Base-by-base conservation (phyloP, 1,140 invertebrate species). In the Pseudobourletiella spinata region DNA sequence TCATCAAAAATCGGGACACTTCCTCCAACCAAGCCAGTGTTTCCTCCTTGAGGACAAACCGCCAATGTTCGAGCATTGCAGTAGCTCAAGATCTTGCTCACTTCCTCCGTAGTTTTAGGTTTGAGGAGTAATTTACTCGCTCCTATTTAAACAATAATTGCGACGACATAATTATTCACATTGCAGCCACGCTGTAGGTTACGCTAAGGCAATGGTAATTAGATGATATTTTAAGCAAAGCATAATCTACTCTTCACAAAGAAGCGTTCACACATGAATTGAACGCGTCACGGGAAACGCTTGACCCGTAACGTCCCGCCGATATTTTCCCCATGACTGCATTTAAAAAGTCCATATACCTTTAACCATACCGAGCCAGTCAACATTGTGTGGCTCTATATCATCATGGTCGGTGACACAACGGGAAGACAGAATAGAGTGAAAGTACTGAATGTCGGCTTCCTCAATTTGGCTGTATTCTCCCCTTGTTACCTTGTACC, bases 1-100 rank as follows among this genome's bases (percentile, higher is more conserved):
- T 99, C 96, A 79, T 99, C 95, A 78, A 94, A 96, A 16, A 98
- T 90, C 1, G 96, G 96, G 11, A 94, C 88, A 68, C 87, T 88
- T 0, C 93, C 94, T 32, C 90, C 91, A 8, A 94, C 91, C 1
- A 96, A 76, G 1, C 95, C 92, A 0, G 92, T 97, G 73, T 95
- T 95, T 3, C 93, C 93, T 50, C 90, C 93, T 78, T 98, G 95
- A 1, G 95, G 91, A 55, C 65, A 66, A 3, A 98, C 85, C 1
- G 95, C 94, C 50, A 99, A 74, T 46, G 81, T 81, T 57, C 84
- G 80, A 2, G 86, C 77, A 76, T 94, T 88, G 75, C 95, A 98
- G 73, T 92, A 89, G 46, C 80, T 79, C 51, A 99, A 73, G 66
- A 99, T 88, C 65, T 79, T 77, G 0, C 91, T 89, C 3, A 99